Base-by-base conservation (phyloP, 2,797 vertebrate genomes). In the Sylvia borin region DNA sequence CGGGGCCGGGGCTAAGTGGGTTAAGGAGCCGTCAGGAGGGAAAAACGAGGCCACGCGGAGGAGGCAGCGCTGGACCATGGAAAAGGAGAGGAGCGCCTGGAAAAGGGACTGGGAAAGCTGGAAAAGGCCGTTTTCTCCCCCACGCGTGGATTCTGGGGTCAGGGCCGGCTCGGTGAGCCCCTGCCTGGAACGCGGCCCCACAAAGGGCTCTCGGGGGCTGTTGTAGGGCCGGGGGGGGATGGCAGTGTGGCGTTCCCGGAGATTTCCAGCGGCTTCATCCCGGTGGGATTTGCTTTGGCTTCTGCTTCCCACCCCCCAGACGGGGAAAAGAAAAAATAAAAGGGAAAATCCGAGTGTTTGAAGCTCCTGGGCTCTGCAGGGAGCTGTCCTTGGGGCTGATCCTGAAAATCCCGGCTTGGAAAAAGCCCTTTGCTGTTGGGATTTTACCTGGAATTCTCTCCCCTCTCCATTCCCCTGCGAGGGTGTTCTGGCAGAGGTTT, bases 1-100 rank as follows among this genome's bases (percentile, higher is more conserved):
- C 32, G n/a, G 13, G 55, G 62, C 55, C 53, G 57, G 61, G 77
- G 81, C 75, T 85, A 88, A 95, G 85, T 73, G 91, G 90, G 90
- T 93, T 92, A 85, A 88, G 94, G 92, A 95, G 55, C n/a, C 5
- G 5, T 48, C 68, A 21, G 38, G 88, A 68, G 20, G 68, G 24
- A 78, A 62, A 94, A 92, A 90, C 1, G 66, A 94, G 86, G 93
- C 45, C 85, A 29, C 1, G 72, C 20, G 40, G 83, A 58, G 88
- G 85, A 87, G 79, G 85, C 6, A 7, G 40, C 0, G 66, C 84
- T 66, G 84, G 92, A 86, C 45, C 43, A 17, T 0, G 10, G 77
- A 61, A 17, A 72, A 42, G 74, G 36, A 85, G 36, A 2, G 15
- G 11, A 58, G 36, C 25, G 58, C 10, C 42, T 9, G 60, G 70